These are phyloP conservation scores for Siniperca knerii DNA, from an alignment of 2,113 vertebrate genomes.

Conservation along the genomic window DNA sequence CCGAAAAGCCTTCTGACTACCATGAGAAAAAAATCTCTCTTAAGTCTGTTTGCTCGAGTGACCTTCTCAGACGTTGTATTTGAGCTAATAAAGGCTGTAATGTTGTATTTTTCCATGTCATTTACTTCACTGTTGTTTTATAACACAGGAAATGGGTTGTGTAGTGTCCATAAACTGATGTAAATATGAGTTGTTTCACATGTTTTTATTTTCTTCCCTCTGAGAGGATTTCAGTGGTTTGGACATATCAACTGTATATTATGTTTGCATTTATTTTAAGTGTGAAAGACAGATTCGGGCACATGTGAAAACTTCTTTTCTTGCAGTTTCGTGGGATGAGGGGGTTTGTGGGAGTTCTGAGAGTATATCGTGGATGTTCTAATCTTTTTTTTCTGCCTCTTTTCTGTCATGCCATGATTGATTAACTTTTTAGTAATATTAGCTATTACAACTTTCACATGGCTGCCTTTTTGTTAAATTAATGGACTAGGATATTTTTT, in stretches of 20 bases:
- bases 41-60: constrained; percentile 3
- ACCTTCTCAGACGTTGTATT: constrained; percentile 6
- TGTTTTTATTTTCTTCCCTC: constrained; percentile 43
- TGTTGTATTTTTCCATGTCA: constrained; percentile 14
- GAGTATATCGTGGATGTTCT: not conserved
- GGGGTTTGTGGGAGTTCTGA: not conserved
- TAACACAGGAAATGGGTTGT: constrained; percentile 32
- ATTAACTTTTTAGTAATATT: constrained; percentile 31
- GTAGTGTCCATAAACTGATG: constrained; percentile 45
- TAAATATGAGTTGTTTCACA: constrained; percentile 61
- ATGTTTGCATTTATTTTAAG: constrained; percentile 19
- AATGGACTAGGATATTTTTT: constrained; percentile 8
- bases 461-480: constrained; percentile 75
- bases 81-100: not conserved
- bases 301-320: not conserved
- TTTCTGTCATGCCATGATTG: constrained; percentile 51
- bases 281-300: constrained; percentile 14
- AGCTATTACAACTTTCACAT: constrained; percentile 64
- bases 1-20: not conserved
- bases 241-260: constrained; percentile 27
- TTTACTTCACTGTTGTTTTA: constrained; percentile 56
- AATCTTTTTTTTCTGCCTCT: constrained; percentile 56
- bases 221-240: constrained; percentile 58
- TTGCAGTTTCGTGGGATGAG: not conserved
- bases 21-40: not conserved